These are phyloP conservation scores for Dendrolimus kikuchii DNA, from an alignment of 1,140 invertebrate genomes.

Conservation along the genomic window DNA sequence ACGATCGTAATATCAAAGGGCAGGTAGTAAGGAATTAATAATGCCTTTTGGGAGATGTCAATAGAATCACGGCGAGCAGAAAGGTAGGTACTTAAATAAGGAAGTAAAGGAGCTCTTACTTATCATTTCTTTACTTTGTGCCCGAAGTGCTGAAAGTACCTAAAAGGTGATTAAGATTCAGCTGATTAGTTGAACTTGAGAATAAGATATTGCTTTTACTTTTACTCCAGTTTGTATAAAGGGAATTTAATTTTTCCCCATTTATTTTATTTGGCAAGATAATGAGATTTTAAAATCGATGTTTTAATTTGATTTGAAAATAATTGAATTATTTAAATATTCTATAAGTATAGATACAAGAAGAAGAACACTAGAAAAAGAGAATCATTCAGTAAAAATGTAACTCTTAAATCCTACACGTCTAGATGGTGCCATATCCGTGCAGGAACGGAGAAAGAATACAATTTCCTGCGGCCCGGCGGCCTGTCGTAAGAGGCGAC, in stretches of 20 bases:
- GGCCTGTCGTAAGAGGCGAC: too few species aligned
- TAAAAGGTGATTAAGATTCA: conserved; percentile 28
- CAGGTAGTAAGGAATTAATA: conserved; percentile 16
- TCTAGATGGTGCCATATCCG: too few species aligned
- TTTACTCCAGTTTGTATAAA: conserved; percentile 12
- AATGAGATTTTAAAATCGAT: too few species aligned
- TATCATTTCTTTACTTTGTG: conserved; percentile 25
- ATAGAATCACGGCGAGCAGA: conserved; percentile 11
- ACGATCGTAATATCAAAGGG: conserved; percentile 11
- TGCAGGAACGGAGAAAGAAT: too few species aligned
- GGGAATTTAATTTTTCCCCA: conserved; percentile 5
- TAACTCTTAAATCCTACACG: too few species aligned
- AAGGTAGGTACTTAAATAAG: conserved; percentile 16
- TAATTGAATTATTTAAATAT: too few species aligned
- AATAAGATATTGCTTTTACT: conserved; percentile 24
- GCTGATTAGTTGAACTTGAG: conserved; percentile 24
- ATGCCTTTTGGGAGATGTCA: conserved; percentile 14
- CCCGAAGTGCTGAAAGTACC: conserved; percentile 22
- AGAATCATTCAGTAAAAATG: too few species aligned
- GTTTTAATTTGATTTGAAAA: too few species aligned
- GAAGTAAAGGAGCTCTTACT: conserved; percentile 18
- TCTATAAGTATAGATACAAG: too few species aligned
- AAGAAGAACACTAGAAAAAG: too few species aligned
- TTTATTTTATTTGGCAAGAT: not conserved
- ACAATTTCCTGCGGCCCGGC: too few species aligned